Percentiles rank a stretch among this genome's conserved stretches.
Conservation (phyloP, 1,140 invertebrate genomes). For the Oryctes rhinoceros region DNA sequence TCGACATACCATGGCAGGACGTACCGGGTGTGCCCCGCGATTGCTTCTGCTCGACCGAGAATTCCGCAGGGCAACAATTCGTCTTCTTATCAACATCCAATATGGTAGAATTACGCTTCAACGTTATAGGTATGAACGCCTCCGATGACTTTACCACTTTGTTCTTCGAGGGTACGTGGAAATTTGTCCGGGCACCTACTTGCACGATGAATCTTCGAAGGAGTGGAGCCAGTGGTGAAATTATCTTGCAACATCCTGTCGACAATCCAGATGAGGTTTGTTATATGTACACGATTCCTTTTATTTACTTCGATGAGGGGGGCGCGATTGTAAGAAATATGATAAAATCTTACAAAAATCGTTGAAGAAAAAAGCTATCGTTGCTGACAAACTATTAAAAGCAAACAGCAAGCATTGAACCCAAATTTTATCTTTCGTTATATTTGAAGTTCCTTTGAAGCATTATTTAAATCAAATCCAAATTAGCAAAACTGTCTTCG, state of each 20-base stretch:
- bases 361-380: too few species aligned
- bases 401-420: too few species aligned
- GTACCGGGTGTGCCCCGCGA: slow-evolving; percentile 71
- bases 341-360: too few species aligned
- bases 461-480: too few species aligned
- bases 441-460: too few species aligned
- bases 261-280: slow-evolving; percentile 71
- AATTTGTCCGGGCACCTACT: slow-evolving; percentile 76
- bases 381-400: too few species aligned
- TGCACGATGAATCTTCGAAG: slow-evolving; percentile 74
- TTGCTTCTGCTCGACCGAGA: slow-evolving; percentile 74
- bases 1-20: slow-evolving; percentile 78
- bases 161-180: slow-evolving; percentile 84
- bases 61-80: slow-evolving; percentile 67
- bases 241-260: slow-evolving; percentile 69
- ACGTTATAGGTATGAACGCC: slow-evolving; percentile 81
- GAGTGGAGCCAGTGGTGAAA: slow-evolving; percentile 78
- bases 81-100: slow-evolving; percentile 79
- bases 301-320: too few species aligned
- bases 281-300: slow-evolving; percentile 40
- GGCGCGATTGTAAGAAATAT: too few species aligned
- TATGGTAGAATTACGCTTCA: slow-evolving; percentile 83
- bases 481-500: too few species aligned
- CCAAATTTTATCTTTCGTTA: too few species aligned
- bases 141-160: slow-evolving; percentile 84